Base-by-base conservation (phyloP, 2,797 vertebrate species). In the Parambassis ranga region DNA sequence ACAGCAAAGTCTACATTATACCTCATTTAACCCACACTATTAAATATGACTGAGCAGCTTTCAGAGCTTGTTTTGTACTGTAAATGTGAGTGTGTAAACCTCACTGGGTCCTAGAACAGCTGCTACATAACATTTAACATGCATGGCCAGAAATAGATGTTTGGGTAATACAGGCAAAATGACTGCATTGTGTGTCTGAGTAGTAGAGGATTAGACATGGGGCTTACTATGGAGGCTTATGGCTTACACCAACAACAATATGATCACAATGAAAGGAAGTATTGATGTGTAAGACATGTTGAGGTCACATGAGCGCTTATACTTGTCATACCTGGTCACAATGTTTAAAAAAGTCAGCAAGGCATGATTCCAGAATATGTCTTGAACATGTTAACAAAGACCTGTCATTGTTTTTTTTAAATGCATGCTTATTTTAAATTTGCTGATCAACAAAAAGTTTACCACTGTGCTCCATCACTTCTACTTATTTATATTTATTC, bases 91-190 rank as follows among this genome's bases (percentile, higher is more conserved):
- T 28, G 18, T 39, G 33, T 19, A 15, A 35, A 31, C 10, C 10
- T 32, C 13, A 42, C 5, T 32, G 22, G 3, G 9, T 56, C 36
- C 38, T 43, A 39, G 6, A 51, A 27, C 46, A 75, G 51, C 64
- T 69, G 68, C 51, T 47, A 1, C 24, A 24, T 35, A 47, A 49
- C 23, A 3, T 24, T 49, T 66, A 61, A 65, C 61, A 53, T 27
- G 67, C 62, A 65, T 61, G 72, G 20, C 52, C 46, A 35, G 28
- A 43, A 61, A 53, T 41, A 59, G 27, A 66, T 33, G 36, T 35
- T 27, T 31, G 32, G n/a, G 5, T 47, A 50, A 49, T 20, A 31
- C 36, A 11, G 9, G 1, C 4, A 1, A 39, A 14, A 27, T 38
- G 14, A 24, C 2, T 3, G 6, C 32, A 3, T n/a, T 35, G 6